Base-by-base conservation (phyloP, 1,140 invertebrate species). In the Eumeta japonica region DNA sequence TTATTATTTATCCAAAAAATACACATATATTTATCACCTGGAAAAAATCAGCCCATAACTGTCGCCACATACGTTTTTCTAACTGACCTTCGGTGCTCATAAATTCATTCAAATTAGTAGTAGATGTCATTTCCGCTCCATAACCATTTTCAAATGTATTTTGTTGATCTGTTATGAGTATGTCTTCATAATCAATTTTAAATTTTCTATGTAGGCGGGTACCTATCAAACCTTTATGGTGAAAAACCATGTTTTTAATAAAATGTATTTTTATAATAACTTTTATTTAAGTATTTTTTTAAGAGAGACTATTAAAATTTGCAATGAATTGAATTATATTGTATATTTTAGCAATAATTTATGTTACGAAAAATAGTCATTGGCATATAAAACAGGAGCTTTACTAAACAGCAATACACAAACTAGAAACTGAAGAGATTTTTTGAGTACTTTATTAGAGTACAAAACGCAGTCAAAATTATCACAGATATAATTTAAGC, bases 181-280 rank as follows among this genome's bases (percentile, higher is more conserved):
- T 62, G 14, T 77, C 75, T 43, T 77, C 71, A 40, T 66, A 77
- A 11, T 77, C 75, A 75, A 77, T 79, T 2, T 68, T 55, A 2
- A 48, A 38, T 5, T 48, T 43, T 7, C 75, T 62, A 43, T 74
- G 54, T 35, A 77, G 63, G 19, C 76, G 55, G 1, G 75, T 54
- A 1, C 75, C 76, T 15, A 79, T 67, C 10, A 71, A 35, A 18
- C 75, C 75, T 61, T 50, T 36, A 39, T 60, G 46, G 15, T 51
- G 11, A 35, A 10, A 28, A 15, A n/a, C n/a, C n/a, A n/a, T n/a
- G n/a, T n/a, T 19, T 11, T 2, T 11, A 27, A 28, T n/a, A n/a
- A n/a, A n/a, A n/a, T n/a, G n/a, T n/a, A n/a, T n/a, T 5, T 7
- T 7, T 24, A 7, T n/a, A 7, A 7, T n/a, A 24, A 24, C n/a